Conservation (phyloP, 2,113 vertebrate genomes). For the Verasper variegatus region DNA sequence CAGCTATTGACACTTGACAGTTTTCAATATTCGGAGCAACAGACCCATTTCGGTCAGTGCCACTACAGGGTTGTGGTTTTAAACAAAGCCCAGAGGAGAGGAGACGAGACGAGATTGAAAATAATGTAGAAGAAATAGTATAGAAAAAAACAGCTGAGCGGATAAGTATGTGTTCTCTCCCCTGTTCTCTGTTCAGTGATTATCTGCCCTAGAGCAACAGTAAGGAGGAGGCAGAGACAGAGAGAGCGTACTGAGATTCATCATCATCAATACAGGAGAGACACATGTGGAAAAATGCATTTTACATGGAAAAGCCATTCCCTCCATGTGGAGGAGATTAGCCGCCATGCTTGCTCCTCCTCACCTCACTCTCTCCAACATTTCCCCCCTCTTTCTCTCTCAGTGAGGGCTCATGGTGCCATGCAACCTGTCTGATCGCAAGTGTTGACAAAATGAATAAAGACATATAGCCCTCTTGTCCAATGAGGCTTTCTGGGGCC, state of each 20-base stretch:
- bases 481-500: conserved; percentile 1
- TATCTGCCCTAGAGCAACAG: conserved; percentile 61
- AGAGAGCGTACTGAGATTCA: conserved; percentile 62
- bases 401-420: conserved; percentile 9
- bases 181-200: conserved; percentile 50
- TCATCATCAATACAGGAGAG: conserved; percentile 58
- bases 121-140: not conserved
- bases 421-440: conserved; percentile 19
- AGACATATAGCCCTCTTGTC: conserved; percentile 4
- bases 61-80: no score
- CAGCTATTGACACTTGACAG: not conserved
- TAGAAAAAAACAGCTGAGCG: conserved; percentile 20
- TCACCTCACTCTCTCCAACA: conserved; percentile 15
- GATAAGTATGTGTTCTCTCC: conserved; percentile 35
- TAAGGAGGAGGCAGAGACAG: conserved; percentile 45
- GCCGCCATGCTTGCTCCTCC: conserved; percentile 41
- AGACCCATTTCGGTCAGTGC: not conserved
- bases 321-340: conserved; percentile 62
- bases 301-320: conserved; percentile 66
- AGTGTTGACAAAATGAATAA: conserved; percentile 43
- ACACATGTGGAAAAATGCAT: conserved; percentile 48
- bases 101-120: conserved; percentile 14
- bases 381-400: conserved; percentile 16
- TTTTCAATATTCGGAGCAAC: not conserved
- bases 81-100: not conserved